Conservation (phyloP, 2,888 invertebrate species). For the Chrysolina oricalcia region DNA sequence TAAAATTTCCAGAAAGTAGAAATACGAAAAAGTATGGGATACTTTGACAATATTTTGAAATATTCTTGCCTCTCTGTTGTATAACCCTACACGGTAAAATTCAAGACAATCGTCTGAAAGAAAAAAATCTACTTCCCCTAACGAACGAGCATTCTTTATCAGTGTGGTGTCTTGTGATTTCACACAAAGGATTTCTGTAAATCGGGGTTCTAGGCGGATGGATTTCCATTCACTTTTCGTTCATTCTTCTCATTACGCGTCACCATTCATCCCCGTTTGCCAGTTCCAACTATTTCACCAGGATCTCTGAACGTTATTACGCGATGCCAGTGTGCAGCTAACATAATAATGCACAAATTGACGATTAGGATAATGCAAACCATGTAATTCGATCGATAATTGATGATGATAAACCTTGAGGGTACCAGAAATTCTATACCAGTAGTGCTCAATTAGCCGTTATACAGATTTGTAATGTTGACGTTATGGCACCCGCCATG, state of each 20-base stretch:
- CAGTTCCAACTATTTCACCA: background rate
- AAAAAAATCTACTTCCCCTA: too few species aligned
- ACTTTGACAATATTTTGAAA: too few species aligned
- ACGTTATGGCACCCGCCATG: background rate
- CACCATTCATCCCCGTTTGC: background rate
- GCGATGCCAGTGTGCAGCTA: slow-evolving; percentile 33
- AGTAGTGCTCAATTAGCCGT: background rate
- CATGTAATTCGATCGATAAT: slow-evolving; percentile 40
- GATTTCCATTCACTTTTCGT: too few species aligned
- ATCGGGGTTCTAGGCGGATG: too few species aligned
- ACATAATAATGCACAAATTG: slow-evolving; percentile 46
- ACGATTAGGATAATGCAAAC: slow-evolving; percentile 40
- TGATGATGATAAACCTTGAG: slow-evolving; percentile 43
- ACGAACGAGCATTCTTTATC: too few species aligned
- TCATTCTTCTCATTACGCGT: background rate
- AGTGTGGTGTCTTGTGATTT: too few species aligned
- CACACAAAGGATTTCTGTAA: too few species aligned
- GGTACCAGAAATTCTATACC: slow-evolving; percentile 36
- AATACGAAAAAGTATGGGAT: too few species aligned
- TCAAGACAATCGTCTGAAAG: too few species aligned
- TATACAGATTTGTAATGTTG: slow-evolving; percentile 18
- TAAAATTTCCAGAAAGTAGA: too few species aligned
- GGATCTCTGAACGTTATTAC: slow-evolving; percentile 30
- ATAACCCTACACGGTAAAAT: too few species aligned
- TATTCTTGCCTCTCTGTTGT: too few species aligned